phyloP scores from a whole-genome alignment of 2,888 invertebrate genomes.

The Ectobius pallidus region DNA sequence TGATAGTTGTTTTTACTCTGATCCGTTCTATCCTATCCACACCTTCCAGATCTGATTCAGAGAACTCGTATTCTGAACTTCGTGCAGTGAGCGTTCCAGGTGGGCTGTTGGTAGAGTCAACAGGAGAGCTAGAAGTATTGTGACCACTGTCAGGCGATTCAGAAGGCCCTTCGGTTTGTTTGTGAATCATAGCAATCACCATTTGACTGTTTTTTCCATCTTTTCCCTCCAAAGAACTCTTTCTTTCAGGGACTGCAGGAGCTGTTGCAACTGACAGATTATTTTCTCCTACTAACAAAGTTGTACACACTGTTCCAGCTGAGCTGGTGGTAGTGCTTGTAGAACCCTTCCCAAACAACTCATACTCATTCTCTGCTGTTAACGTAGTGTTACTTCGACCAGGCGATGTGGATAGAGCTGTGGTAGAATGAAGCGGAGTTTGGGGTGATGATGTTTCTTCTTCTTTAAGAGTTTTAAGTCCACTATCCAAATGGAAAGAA shows the following conservation, averaged over 20 bases:
- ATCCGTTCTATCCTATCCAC: conserved; percentile 86
- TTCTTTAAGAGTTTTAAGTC: conserved; percentile 83
- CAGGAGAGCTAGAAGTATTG: conserved; percentile 80
- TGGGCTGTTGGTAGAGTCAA: conserved; percentile 73
- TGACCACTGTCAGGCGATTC: conserved; percentile 81
- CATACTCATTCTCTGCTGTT: conserved; percentile 86
- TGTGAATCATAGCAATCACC: conserved; percentile 64
- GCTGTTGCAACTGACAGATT: conserved; percentile 64
- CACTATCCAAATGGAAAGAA: conserved; percentile 96
- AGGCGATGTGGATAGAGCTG: conserved; percentile 69
- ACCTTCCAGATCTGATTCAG: conserved; percentile 88
- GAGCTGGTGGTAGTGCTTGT: conserved; percentile 91
- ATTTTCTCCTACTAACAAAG: conserved; percentile 70
- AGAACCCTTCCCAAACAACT: conserved; percentile 82
- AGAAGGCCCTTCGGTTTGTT: conserved; percentile 43
- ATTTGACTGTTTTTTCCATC: conserved; percentile 56
- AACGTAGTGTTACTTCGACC: conserved; percentile 64
- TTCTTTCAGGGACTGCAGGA: conserved; percentile 82
- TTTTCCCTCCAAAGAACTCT: conserved; percentile 65
- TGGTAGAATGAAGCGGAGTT: conserved; percentile 74
- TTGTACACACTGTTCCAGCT: conserved; percentile 88
- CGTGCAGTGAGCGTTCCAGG: conserved; percentile 64
- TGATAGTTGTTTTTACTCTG: conserved; percentile 84
- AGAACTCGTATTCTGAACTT: conserved; percentile 81
- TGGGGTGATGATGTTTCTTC: conserved; percentile 69